Evolutionary conservation across 1,140 invertebrate genomes (phyloP), one percentile per base, ranked within the genome.

Genomic region (Apis laboriosa): DNA sequence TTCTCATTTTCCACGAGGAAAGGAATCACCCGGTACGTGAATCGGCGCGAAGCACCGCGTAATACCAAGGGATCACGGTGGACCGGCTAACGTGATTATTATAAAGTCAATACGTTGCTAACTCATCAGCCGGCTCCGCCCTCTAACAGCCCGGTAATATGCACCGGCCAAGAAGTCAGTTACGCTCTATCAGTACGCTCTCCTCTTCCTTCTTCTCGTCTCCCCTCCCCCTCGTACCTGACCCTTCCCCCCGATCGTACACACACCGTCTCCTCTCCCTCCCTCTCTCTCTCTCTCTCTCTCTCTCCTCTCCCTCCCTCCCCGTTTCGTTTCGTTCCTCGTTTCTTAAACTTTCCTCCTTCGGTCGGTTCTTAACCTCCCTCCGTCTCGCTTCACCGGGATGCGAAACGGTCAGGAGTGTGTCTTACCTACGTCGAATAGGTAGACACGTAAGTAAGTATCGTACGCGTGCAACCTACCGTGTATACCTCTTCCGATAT

Each of bases 31-130:
- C 89, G 90, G 89, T 91, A 90, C 76, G 89, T 90, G 87, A 89
- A 86, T 86, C 88, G 84, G 88, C 86, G 86, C 86, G 88, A 90
- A 86, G 75, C 84, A 84, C 78, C 91, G 90, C 90, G 89, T 91
- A 91, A 90, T 91, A 91, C 85, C 89, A 86, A 88, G 90, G 88
- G 87, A 86, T 90, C 90, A 79, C 84, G 86, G 88, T 89, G 85
- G 84, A 91, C 88, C 86, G 87, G 88, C 92, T 93, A 94, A 94
- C 93, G 92, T 93, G 93, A 94, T 94, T 93, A 94, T 94, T 94
- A 94, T 94, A 92, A 93, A 94, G 93, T 94, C 93, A 93, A 94
- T 94, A 93, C 93, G 93, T 93, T 93, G 92, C 93, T 93, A 93
- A 93, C 93, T 94, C 93, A 94, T 94, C 93, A 94, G 92, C 91